Evolutionary conservation across 2,113 vertebrate species (phyloP).

Genomic region (Ceyx melanurus): DNA sequence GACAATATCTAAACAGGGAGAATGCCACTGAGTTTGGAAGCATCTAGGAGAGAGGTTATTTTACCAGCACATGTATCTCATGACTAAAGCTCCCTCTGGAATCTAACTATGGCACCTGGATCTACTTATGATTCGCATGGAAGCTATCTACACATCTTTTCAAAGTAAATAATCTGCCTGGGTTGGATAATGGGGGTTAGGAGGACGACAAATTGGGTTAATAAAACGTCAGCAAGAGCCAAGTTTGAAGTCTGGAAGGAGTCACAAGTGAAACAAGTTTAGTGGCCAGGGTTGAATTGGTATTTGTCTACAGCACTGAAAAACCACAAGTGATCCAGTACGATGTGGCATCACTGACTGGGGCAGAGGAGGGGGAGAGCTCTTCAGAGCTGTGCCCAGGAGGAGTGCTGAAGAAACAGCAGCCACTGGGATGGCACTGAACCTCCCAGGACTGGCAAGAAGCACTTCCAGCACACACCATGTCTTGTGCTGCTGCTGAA

Average conservation of each 20-base stretch:
- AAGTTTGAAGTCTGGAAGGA: constrained; percentile 46
- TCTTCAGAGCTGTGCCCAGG: background rate
- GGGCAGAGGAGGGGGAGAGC: background rate
- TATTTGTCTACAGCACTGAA: constrained; percentile 27
- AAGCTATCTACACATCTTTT: constrained; percentile 34
- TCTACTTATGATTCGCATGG: constrained; percentile 19
- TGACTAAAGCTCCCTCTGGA: background rate
- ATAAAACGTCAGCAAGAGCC: constrained; percentile 47
- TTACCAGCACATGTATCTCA: background rate
- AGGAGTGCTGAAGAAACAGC: background rate
- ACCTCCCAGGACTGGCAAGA: background rate
- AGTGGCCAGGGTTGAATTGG: background rate
- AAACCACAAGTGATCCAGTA: background rate
- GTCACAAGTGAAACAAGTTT: constrained; percentile 34
- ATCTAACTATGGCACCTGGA: constrained; percentile 19
- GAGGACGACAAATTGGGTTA: constrained; percentile 42
- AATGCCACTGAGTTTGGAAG: background rate
- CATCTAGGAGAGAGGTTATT: background rate
- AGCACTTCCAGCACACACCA: background rate
- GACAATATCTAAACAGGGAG: background rate
- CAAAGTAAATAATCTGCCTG: constrained; percentile 45
- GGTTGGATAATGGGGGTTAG: constrained; percentile 20
- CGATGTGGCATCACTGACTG: background rate
- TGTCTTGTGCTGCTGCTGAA: background rate
- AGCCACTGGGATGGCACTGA: background rate